phyloP scores from a whole-genome alignment of 23 tunicate genomes.

The Halocynthia roretzi region DNA sequence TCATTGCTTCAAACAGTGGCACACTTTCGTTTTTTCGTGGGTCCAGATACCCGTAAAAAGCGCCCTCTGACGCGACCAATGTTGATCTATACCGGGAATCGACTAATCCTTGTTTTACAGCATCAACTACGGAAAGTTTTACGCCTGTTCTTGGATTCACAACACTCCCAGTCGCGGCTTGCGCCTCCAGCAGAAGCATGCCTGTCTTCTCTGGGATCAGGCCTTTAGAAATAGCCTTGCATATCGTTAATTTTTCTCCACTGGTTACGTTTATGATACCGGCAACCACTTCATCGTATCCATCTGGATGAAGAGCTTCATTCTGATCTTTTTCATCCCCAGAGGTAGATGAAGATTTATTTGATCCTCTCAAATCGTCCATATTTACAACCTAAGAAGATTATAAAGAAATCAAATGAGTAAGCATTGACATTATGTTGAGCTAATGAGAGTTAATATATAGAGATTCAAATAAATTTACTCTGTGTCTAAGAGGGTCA shows the following conservation, averaged over 20 bases:
- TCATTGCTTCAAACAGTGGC: constrained; percentile 62
- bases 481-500: constrained; percentile 2
- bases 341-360: background rate
- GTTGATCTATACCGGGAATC: constrained; percentile 46
- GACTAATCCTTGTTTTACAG: constrained; percentile 55
- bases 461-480: background rate
- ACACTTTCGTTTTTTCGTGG: constrained; percentile 74
- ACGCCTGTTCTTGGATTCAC: constrained; percentile 86
- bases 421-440: background rate
- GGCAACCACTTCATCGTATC: constrained; percentile 65
- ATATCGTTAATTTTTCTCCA: constrained; percentile 85
- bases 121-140: constrained; percentile 68
- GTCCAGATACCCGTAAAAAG: constrained; percentile 87
- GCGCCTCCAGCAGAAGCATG: constrained; percentile 78
- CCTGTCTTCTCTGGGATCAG: constrained; percentile 81
- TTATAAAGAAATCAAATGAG: background rate
- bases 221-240: constrained; percentile 81
- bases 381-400: background rate
- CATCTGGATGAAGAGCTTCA: constrained; percentile 1
- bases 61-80: constrained; percentile 80
- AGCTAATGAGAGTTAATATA: background rate
- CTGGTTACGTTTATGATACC: constrained; percentile 86
- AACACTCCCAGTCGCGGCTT: constrained; percentile 89
- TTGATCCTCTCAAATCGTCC: background rate
- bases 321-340: background rate